A percentile compares a stretch with the other conserved stretches of the same genome.
Conservation (phyloP, 37 sponge, comb jelly and placozoan genomes). For the Geodia barretti region DNA sequence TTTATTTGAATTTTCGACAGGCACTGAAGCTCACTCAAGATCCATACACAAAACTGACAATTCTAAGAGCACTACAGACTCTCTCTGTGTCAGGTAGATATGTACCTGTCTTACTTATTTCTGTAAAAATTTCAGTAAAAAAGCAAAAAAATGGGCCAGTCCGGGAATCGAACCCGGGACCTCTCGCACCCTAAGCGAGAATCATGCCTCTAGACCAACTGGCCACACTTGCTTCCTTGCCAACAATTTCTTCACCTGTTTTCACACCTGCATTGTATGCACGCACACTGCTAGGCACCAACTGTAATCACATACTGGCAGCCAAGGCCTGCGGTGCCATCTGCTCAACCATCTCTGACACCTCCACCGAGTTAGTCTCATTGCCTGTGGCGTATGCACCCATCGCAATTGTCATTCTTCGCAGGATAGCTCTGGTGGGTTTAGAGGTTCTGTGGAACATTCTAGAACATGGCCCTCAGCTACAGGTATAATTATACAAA, state of each 20-base stretch:
- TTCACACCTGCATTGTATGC: too few species aligned
- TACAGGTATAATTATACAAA: constrained; percentile 47
- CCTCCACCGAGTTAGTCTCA: constrained; percentile 36
- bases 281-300: too few species aligned
- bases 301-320: constrained; percentile 74
- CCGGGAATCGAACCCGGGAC: background rate
- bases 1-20: constrained; percentile 7
- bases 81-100: constrained; percentile 59
- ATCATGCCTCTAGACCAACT: background rate
- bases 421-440: constrained; percentile 33
- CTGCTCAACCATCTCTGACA: constrained; percentile 33
- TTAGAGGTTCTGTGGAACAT: constrained; percentile 86
- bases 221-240: constrained; percentile 5
- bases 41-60: background rate
- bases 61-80: constrained; percentile 53
- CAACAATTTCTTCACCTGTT: too few species aligned
- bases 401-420: background rate
- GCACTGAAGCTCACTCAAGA: constrained; percentile 25
- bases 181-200: background rate
- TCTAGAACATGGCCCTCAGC: constrained; percentile 73
- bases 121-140: too few species aligned
- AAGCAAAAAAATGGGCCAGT: background rate
- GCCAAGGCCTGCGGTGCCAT: constrained; percentile 24
- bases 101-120: too few species aligned
- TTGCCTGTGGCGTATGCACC: too few species aligned